Percentiles rank a stretch among this genome's conserved stretches.
Conservation (phyloP, 2,888 invertebrate genomes). For the Hyles lineata region DNA sequence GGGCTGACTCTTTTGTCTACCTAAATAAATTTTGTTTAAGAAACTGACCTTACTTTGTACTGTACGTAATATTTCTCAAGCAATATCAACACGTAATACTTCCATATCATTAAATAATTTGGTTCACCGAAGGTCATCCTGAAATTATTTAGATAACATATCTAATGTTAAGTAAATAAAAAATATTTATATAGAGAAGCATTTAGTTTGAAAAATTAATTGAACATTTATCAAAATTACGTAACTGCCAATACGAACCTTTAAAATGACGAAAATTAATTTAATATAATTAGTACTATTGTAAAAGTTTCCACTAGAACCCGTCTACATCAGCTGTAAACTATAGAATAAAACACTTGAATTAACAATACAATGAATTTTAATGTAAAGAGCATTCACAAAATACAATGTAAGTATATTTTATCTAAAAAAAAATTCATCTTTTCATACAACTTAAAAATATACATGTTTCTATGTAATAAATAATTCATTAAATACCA, state of each 20-base stretch:
- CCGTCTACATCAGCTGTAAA: background rate
- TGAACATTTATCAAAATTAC: background rate
- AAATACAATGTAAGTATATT: background rate
- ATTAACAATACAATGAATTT: background rate
- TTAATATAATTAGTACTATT: no score
- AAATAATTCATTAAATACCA: no score
- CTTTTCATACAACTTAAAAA: no score
- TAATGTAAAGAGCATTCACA: background rate
- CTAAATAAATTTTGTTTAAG: no score
- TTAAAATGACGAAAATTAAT: no score
- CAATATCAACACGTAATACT: background rate
- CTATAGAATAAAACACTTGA: background rate
- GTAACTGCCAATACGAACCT: background rate
- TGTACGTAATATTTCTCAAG: background rate
- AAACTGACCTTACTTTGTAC: no score
- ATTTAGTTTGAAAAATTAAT: background rate
- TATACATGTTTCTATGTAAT: no score
- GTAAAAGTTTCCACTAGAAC: no score
- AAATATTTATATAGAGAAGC: background rate
- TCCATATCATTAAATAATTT: background rate
- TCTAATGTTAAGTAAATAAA: constrained; percentile 9
- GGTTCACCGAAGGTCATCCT: background rate
- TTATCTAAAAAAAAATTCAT: background rate
- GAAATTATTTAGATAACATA: constrained; percentile 12
- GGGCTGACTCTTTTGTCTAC: no score